Evolutionary conservation across 2,797 vertebrate species (phyloP).

Genomic region (Carcharodon carcharias): DNA sequence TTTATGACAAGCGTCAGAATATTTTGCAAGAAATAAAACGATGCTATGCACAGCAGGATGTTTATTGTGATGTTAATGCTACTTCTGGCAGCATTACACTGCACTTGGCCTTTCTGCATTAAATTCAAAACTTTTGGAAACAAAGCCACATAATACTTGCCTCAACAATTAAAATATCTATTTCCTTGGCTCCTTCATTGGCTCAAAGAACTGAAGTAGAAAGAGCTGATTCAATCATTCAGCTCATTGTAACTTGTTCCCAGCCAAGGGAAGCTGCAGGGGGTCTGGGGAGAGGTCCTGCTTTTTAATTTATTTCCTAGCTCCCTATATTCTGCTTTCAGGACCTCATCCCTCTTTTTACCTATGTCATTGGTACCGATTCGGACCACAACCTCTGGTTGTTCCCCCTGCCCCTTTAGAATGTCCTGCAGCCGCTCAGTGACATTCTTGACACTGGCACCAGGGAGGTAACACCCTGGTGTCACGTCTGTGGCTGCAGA

Average conservation of each 20-base stretch:
- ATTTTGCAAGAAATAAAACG: background rate
- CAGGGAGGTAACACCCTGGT: too few species aligned
- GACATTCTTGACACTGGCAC: too few species aligned
- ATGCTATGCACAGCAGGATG: background rate
- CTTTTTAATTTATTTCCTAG: too few species aligned
- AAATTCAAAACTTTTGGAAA: background rate
- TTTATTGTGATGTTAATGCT: background rate
- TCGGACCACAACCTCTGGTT: too few species aligned
- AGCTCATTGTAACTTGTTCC: background rate
- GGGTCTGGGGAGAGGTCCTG: background rate
- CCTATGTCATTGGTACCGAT: too few species aligned
- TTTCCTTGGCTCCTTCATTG: background rate
- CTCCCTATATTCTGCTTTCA: too few species aligned
- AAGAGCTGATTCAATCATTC: background rate
- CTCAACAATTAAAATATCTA: background rate
- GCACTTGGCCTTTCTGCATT: background rate
- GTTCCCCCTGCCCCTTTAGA: too few species aligned
- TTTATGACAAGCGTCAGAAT: background rate
- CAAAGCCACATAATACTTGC: background rate
- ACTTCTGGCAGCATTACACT: background rate
- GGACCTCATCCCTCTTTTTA: too few species aligned
- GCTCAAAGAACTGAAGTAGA: background rate
- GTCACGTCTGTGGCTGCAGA: too few species aligned
- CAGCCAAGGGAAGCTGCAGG: background rate
- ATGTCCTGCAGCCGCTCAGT: too few species aligned